These are phyloP conservation scores for Euplagia quadripunctaria DNA, from an alignment of 2,888 invertebrate genomes.

Conservation along the genomic window DNA sequence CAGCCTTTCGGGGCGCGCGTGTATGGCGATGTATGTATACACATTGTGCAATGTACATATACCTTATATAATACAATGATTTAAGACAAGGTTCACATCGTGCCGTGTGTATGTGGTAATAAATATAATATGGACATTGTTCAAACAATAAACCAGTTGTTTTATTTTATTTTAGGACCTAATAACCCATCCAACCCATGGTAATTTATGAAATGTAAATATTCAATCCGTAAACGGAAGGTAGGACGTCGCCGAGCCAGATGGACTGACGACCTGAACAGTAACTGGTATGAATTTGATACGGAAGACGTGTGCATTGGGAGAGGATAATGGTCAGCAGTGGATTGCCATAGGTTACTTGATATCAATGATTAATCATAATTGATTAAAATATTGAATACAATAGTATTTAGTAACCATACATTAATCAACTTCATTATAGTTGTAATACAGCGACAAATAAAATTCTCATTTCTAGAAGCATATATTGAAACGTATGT, in stretches of 20 bases:
- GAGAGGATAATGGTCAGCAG: too few relatives aligned
- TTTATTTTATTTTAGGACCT: slow-evolving; percentile 70
- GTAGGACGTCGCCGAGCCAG: too few relatives aligned
- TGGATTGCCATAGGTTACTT: too few relatives aligned
- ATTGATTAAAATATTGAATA: slow-evolving; percentile 10
- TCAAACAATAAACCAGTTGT: slow-evolving; percentile 90
- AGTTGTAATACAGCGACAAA: not conserved
- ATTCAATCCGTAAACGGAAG: too few relatives aligned
- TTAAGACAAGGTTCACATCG: slow-evolving; percentile 96
- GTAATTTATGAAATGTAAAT: slow-evolving; percentile 18
- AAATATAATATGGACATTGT: slow-evolving; percentile 96
- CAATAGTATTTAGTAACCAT: slow-evolving; percentile 12
- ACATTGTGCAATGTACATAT: slow-evolving; percentile 92
- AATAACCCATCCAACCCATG: slow-evolving; percentile 30
- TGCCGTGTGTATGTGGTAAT: slow-evolving; percentile 96
- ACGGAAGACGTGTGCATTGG: too few relatives aligned
- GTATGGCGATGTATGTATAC: slow-evolving; percentile 90
- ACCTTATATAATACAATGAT: slow-evolving; percentile 91
- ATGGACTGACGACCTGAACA: too few relatives aligned
- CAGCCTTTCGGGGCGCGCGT: slow-evolving; percentile 89
- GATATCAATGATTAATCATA: too few relatives aligned
- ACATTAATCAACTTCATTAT: not conserved
- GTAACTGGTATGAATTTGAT: too few relatives aligned
- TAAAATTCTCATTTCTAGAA: not conserved
- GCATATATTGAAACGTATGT: too few relatives aligned